Base-by-base conservation (phyloP, 2,797 vertebrate species). In the Prionace glauca region DNA sequence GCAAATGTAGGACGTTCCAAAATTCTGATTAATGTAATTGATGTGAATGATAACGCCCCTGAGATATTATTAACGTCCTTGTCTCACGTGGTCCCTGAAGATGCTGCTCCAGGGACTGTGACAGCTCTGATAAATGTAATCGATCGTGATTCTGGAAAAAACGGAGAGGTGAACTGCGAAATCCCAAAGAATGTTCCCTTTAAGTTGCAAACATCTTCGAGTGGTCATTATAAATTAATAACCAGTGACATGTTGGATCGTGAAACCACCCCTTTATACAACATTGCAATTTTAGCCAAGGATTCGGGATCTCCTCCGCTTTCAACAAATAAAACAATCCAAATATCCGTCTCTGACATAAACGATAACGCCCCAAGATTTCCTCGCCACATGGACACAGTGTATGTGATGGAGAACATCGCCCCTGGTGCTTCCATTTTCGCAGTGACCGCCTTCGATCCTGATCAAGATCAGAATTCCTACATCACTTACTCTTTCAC, bases 401-500 rank as follows among this genome's bases (percentile, higher is more conserved):
- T 97, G 77, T 97, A 97, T 97, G 84, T 98, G 2, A 95, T 60
- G 24, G 97, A 98, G 92, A 98, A 97, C 84, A 98, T 98, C 77
- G 32, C 95, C 14, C 96, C 97, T 0, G 97, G 97, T 8, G 95
- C 94, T 0, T 96, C 96, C 0, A 62, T 97, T 10, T 97, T 97
- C 96, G 96, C 96, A 1, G 96, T 97, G 0, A 97, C 96, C 95
- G 97, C 97, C 0, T 96, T 95, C 74, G 98, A 98, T 95, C 91
- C 86, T 24, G 98, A 98, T 71, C 95, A 96, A 10, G 94, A 86
- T 10, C 96, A 97, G 3, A 97, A 97, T 95, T 96, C 96, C 10
- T 67, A 97, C 0, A 95, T 98, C 92, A 97, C 96, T 0, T 98
- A 97, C 95, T 95, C 96, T 0, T 96, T 98, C 81, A 29, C 95